A percentile compares a stretch with the other conserved stretches of the same genome.
Evolutionary conservation across 2,113 vertebrate genomes (phyloP).

Genomic region (Planiliza haematocheilus): DNA sequence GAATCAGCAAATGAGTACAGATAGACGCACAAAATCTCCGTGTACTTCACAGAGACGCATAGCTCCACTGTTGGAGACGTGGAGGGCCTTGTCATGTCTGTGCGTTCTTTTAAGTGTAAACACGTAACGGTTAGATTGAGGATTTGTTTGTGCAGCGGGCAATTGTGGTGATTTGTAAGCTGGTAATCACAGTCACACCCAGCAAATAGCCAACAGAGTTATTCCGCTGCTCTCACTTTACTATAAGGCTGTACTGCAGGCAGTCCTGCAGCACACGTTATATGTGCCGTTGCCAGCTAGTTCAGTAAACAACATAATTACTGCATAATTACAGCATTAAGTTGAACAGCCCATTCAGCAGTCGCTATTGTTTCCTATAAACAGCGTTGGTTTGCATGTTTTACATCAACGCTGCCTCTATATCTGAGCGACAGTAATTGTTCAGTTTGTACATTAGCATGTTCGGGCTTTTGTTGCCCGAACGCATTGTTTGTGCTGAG

Average conservation of each 20-base stretch:
- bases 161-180: slow-evolving; percentile 13
- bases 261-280: slow-evolving; percentile 20
- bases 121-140: not conserved
- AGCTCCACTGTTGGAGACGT: not conserved
- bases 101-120: not conserved
- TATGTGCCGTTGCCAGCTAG: slow-evolving; percentile 39
- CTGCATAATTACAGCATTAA: slow-evolving; percentile 68
- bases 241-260: slow-evolving; percentile 15
- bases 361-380: slow-evolving; percentile 46
- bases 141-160: not conserved
- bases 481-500: slow-evolving; percentile 18
- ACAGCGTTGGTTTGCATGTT: slow-evolving; percentile 35
- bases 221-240: slow-evolving; percentile 25
- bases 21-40: no score
- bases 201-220: slow-evolving; percentile 30
- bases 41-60: no score
- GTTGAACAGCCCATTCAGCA: slow-evolving; percentile 53
- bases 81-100: not conserved
- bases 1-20: no score
- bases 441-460: slow-evolving; percentile 4
- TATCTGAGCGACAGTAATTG: slow-evolving; percentile 13
- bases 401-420: slow-evolving; percentile 13
- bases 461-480: slow-evolving; percentile 12
- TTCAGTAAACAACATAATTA: slow-evolving; percentile 67
- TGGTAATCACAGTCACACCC: slow-evolving; percentile 19